Percentiles rank a stretch among this genome's conserved stretches.
These are phyloP conservation scores for Pachyrhynchus sulphureomaculatus DNA, from an alignment of 1,140 invertebrate species.

Conservation along the genomic window DNA sequence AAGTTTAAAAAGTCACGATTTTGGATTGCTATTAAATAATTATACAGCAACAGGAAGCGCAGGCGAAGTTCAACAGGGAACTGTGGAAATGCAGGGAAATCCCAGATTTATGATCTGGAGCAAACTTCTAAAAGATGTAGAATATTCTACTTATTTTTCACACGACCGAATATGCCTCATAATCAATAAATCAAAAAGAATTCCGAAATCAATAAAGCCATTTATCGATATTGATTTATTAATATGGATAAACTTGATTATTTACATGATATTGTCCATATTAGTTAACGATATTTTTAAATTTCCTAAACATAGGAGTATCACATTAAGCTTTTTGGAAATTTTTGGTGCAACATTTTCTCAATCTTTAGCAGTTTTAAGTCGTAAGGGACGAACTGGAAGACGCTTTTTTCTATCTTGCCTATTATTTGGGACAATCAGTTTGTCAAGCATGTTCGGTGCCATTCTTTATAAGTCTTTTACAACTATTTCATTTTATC, in stretches of 20 bases:
- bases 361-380: too few species aligned
- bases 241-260: background rate
- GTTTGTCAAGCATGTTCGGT: background rate
- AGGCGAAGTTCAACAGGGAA: background rate
- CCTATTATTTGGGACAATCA: background rate
- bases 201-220: conserved; percentile 21
- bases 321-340: too few species aligned
- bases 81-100: conserved; percentile 16
- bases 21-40: background rate
- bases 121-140: background rate
- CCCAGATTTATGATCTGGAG: conserved; percentile 5
- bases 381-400: background rate
- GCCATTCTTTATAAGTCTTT: conserved; percentile 10
- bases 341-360: too few species aligned
- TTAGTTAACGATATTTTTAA: background rate
- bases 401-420: conserved; percentile 2
- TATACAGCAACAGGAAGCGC: conserved; percentile 2
- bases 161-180: conserved; percentile 21
- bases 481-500: background rate
- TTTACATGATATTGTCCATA: background rate
- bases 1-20: background rate
- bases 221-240: background rate
- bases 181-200: background rate
- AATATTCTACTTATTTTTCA: background rate
- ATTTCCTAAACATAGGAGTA: background rate